Evolutionary conservation across 2,797 vertebrate species (phyloP).

Genomic region (Sebastes melanostomus): DNA sequence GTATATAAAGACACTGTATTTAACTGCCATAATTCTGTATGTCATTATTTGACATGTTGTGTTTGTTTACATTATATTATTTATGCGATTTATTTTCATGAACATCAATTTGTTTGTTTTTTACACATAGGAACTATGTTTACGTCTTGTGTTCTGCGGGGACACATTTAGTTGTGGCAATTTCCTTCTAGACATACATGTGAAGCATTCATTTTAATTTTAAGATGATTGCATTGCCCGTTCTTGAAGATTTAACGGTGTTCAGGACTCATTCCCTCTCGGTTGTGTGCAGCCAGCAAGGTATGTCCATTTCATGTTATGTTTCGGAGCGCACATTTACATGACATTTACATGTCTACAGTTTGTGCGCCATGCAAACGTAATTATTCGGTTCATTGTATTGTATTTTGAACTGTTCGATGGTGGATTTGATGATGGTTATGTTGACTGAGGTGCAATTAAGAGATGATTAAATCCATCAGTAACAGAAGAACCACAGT

Average conservation of each 20-base stretch:
- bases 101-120: neutral
- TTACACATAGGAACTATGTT: neutral
- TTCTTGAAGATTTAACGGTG: neutral
- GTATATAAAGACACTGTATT: neutral
- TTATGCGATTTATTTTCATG: neutral
- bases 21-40: no score
- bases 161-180: neutral
- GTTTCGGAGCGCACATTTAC: neutral
- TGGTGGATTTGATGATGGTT: neutral
- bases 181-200: neutral
- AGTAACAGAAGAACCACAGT: neutral
- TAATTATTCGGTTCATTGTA: neutral
- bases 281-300: no score
- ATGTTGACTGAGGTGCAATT: neutral
- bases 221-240: neutral
- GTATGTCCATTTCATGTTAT: neutral
- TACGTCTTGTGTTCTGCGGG: neutral
- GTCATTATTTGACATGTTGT: neutral
- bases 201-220: neutral
- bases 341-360: neutral
- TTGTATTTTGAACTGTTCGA: neutral
- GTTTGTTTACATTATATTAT: neutral
- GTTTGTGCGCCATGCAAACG: neutral
- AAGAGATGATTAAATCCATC: neutral
- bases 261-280: no score